Base-by-base conservation (phyloP, 2,888 invertebrate species). In the Tromatobia lineatoria region DNA sequence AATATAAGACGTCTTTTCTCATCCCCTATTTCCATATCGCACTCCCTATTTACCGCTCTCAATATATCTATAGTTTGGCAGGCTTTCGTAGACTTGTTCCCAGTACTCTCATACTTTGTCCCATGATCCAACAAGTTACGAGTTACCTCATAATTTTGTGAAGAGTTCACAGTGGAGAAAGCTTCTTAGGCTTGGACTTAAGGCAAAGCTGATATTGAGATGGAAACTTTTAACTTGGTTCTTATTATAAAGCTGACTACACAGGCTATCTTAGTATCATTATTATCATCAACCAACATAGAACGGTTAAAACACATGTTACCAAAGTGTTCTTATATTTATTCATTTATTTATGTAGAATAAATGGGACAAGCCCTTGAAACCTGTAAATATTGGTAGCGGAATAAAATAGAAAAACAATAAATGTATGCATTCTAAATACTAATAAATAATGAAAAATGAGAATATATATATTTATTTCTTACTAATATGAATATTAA, bases 51-150 rank as follows among this genome's bases (percentile, higher is more conserved):
- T 67, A 23, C 54, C 11, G 25, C n/a, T 52, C 42, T 34, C 67
- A n/a, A 67, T 67, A 77, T 67, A 57, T 67, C 67, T 59, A 67
- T 77, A 67, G 29, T 66, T 42, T 13, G 18, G 13, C 38, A 23
- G 20, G 54, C 29, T 77, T 57, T 20, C 38, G 52, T 61, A 64
- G 34, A 70, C 23, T 70, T n/a, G 10, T 23, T 13, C 15, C 57
- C 23, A 25, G 57, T 20, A 8, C 70, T 29, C 47, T 38, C 34
- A 20, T 18, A 61, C 69, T 61, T 50, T 59, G 69, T 59, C 61
- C 59, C 50, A 38, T 38, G 69, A 70, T 50, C 59, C 69, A 69
- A 76, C 67, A 57, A 77, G 77, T 77, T 77, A 69, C 70, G 70
- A 70, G 57, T 42, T 57, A 57, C 67, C 67, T 67, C 67, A 45